A percentile compares a stretch with the other conserved stretches of the same genome.
These are phyloP conservation scores for Myodes glareolus DNA, from an alignment of 2,113 vertebrate species.

Conservation along the genomic window DNA sequence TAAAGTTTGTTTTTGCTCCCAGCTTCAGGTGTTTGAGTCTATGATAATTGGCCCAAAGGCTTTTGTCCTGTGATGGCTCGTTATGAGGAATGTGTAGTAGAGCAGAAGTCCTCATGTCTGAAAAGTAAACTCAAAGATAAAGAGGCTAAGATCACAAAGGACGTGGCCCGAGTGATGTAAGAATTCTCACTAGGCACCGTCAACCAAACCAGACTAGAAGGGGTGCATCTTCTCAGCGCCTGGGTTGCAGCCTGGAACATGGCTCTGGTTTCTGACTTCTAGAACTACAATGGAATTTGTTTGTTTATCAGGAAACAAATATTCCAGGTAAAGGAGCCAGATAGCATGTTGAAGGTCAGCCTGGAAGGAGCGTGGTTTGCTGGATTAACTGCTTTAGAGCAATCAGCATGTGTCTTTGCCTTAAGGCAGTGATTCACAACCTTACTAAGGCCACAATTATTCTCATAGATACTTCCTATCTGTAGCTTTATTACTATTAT, in stretches of 20 bases:
- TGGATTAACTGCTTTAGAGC: too few relatives aligned
- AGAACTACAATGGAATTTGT: background rate
- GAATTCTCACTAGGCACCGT: too few relatives aligned
- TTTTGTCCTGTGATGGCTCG: background rate
- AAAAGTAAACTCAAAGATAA: background rate
- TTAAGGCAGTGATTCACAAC: background rate
- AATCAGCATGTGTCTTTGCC: background rate
- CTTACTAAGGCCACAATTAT: background rate
- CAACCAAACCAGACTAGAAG: background rate
- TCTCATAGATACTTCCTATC: background rate
- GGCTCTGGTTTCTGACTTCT: background rate
- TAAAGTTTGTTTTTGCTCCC: background rate
- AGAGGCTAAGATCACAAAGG: background rate
- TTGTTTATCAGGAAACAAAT: background rate
- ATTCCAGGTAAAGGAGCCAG: background rate
- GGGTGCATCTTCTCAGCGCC: background rate
- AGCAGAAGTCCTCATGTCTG: background rate
- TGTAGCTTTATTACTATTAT: background rate
- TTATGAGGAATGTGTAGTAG: background rate
- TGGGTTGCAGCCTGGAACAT: background rate
- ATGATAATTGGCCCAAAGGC: background rate
- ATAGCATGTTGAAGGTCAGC: background rate
- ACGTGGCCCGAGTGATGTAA: background rate
- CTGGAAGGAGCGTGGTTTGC: background rate
- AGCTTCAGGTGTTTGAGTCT: background rate